These are phyloP conservation scores for Natator depressus DNA, from an alignment of 2,113 vertebrate genomes.

Conservation along the genomic window DNA sequence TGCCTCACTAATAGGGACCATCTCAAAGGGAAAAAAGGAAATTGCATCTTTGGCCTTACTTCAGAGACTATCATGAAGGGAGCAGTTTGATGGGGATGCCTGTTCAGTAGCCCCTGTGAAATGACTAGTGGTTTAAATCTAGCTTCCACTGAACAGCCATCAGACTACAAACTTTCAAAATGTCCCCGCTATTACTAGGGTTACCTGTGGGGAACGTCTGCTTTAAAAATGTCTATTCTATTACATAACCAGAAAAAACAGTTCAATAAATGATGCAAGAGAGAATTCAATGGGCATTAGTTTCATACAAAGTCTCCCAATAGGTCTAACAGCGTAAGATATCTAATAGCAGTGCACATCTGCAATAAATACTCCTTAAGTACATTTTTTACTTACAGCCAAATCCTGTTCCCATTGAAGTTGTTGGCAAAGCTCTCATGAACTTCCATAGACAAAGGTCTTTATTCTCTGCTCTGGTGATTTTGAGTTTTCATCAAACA, in stretches of 20 bases:
- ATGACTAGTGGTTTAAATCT: background rate
- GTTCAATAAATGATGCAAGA: background rate
- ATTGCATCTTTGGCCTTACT: background rate
- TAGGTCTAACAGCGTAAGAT: too few relatives aligned
- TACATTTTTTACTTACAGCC: too few relatives aligned
- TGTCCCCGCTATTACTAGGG: background rate
- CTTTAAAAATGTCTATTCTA: background rate
- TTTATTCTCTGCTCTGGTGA: background rate
- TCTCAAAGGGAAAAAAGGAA: slow-evolving; percentile 17
- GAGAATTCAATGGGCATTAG: too few relatives aligned
- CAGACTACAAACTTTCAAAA: background rate
- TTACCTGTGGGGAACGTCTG: background rate
- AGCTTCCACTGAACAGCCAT: background rate
- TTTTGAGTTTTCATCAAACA: background rate
- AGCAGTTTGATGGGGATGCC: background rate
- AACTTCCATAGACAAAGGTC: slow-evolving; percentile 13
- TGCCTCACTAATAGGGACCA: slow-evolving; percentile 62
- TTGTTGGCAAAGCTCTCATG: slow-evolving; percentile 35
- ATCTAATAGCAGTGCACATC: too few relatives aligned
- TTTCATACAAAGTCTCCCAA: too few relatives aligned
- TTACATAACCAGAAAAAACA: background rate
- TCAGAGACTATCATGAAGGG: slow-evolving; percentile 1
- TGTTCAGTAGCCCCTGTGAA: background rate
- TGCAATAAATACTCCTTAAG: too few relatives aligned
- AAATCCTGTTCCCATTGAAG: background rate